These are phyloP conservation scores for Zoanthus sansibaricus DNA, from an alignment of 92 coral and sea anemone species.

Conservation along the genomic window DNA sequence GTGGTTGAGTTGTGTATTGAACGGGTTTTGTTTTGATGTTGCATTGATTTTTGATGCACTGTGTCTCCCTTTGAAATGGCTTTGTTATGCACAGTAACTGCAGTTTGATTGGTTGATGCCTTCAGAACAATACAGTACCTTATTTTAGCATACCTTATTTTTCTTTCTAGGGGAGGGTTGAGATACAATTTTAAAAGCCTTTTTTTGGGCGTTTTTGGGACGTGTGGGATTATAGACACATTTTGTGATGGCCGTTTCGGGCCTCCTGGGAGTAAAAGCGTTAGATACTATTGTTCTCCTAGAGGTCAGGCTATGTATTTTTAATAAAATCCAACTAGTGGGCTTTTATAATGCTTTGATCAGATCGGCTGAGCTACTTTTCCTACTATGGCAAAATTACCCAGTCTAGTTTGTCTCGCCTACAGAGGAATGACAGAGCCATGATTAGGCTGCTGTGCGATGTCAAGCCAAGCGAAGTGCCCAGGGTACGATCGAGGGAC, in stretches of 20 bases:
- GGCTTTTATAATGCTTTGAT: too few species aligned
- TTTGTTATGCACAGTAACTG: constrained; percentile 13
- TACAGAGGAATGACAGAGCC: too few species aligned
- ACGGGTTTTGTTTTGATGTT: constrained; percentile 11
- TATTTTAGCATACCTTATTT: background rate
- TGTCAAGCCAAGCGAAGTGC: too few species aligned
- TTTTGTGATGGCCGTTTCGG: constrained; percentile 22
- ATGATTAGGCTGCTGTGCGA: too few species aligned
- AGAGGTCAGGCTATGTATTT: too few species aligned
- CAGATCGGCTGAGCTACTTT: too few species aligned
- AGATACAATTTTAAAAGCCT: constrained; percentile 1
- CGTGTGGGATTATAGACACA: constrained; percentile 18
- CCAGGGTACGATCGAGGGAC: too few species aligned
- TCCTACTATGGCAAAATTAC: too few species aligned
- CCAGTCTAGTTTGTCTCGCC: too few species aligned
- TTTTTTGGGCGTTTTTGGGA: background rate
- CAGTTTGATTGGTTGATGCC: background rate
- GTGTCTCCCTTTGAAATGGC: constrained; percentile 13
- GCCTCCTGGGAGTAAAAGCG: constrained; percentile 11
- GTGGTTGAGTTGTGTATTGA: background rate
- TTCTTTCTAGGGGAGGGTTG: background rate
- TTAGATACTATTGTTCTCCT: too few species aligned
- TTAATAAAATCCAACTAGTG: too few species aligned
- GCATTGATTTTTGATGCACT: constrained; percentile 15
- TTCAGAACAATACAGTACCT: constrained; percentile 12